Base-by-base conservation (phyloP, 2,113 vertebrate species). In the Cololabis saira region DNA sequence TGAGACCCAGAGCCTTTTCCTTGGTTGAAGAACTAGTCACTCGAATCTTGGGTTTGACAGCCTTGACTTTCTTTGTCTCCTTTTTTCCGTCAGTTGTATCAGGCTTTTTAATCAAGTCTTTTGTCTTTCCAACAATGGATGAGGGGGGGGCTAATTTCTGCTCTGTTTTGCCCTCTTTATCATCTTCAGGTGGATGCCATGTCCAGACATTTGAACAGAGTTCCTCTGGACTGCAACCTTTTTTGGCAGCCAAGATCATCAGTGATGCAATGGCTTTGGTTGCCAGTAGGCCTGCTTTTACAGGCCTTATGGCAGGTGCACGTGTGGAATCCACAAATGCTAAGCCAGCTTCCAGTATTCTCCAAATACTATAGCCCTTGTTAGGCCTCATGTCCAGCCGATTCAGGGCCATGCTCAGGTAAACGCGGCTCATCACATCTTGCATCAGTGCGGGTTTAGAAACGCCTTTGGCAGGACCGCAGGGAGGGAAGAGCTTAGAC, bases 261-360 rank as follows among this genome's bases (percentile, higher is more conserved):
- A 95, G 15, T 1, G 88, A 69, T 0, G 89, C 78, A 1, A 92
- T 57, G 15, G 95, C 95, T 85, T 92, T 95, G 43, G 88, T 50
- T 10, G 90, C 86, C 52, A 95, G 87, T 15, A 98, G 83, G 16
- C 74, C 86, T n/a, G 96, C 95, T 78, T 37, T 90, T 42, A 94
- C 80, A 14, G 90, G 78, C 49, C 81, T 90, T 16, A 96, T 77
- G 21, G 82, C 76, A 17, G 87, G 88, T 3, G 90, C 84, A 0
- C 78, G 55, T 3, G 61, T 76, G 2, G 89, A 89, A 0, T 80
- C 62, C 12, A 93, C 71, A 40, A 95, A 95, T 5, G 82, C 79
- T 65, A 97, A 61, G 1, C 95, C 95, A 1, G 41, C 85, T 60
- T 95, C 93, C 21, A 97, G 75, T 10, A 92, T 78, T 37, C 93